phyloP scores from a whole-genome alignment of 1,140 invertebrate species.

The Drosophila sechellia region DNA sequence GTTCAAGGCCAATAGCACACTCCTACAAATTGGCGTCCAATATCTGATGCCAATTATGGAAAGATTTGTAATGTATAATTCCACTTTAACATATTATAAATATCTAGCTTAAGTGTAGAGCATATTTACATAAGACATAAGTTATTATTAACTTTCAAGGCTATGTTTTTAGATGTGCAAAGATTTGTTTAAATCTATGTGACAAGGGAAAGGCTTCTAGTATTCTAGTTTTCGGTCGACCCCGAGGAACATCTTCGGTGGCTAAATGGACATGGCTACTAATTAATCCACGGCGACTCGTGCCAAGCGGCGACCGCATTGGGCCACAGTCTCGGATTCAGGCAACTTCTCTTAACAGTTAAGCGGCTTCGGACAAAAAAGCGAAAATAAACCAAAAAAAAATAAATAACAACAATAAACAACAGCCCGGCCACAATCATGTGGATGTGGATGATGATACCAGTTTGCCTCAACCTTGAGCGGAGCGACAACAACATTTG shows the following conservation, averaged over 20 bases:
- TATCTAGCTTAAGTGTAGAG: not conserved
- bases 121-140: no score
- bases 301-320: conserved; percentile 58
- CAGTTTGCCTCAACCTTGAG: conserved; percentile 81
- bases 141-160: no score
- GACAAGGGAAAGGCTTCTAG: conserved; percentile 65
- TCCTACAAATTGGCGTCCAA: not conserved
- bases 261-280: conserved; percentile 57
- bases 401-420: conserved; percentile 5
- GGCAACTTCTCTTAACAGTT: conserved; percentile 49
- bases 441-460: conserved; percentile 59
- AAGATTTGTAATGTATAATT: no score
- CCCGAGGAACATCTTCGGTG: conserved; percentile 49
- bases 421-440: conserved; percentile 34
- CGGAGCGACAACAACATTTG: conserved; percentile 66
- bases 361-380: conserved; percentile 20
- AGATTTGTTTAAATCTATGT: conserved; percentile 12
- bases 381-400: not conserved
- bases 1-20: conserved; percentile 48
- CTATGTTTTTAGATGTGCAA: not conserved
- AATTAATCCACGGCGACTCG: conserved; percentile 77
- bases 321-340: conserved; percentile 24
- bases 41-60: no score
- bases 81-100: not conserved
- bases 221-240: conserved; percentile 5